Base-by-base conservation (phyloP, 1,140 invertebrate genomes). In the Cheumatopsyche charites region DNA sequence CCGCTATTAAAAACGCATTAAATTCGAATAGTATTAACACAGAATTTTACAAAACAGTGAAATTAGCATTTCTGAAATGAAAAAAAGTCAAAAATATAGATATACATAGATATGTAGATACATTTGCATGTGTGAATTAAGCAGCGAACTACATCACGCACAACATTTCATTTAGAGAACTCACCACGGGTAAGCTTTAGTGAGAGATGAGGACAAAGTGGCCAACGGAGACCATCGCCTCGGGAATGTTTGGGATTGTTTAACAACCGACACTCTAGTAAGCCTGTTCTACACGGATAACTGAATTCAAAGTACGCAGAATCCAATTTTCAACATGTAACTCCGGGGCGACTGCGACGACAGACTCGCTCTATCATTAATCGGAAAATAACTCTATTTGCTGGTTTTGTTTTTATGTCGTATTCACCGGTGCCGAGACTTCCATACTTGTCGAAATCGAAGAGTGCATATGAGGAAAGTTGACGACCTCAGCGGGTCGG, bases 381-480 rank as follows among this genome's bases (percentile, higher is more conserved):
- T 23, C 63, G 43, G 63, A 66, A 66, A 66, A 66, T 66, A 66
- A 66, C 63, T 66, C 21, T 66, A 66, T 66, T 21, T 66, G 19
- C 63, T 2, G 47, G 23, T 58, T 58, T 15, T 15, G 41, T 42
- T 42, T 42, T n/a, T n/a, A n/a, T n/a, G n/a, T n/a, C n/a, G n/a
- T n/a, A n/a, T n/a, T n/a, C n/a, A n/a, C 29, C 29, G 29, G 9
- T 25, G 19, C 19, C 21, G 42, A 26, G 43, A 66, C 43, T 21
- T 13, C 41, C 23, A 45, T 66, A 45, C 47, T 66, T 66, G 63
- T 66, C 11, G 5, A 23, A 61, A 36, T 36, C 29, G 29, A 4
- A 36, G 29, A 36, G 9, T 52, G 23, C 7, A 23, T 58, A 19
- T 26, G 55, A 1, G 55, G 55, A 58, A 58, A 58, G 17, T 58